Conservation (phyloP, 2,888 invertebrate species). For the Dione vanillae region DNA sequence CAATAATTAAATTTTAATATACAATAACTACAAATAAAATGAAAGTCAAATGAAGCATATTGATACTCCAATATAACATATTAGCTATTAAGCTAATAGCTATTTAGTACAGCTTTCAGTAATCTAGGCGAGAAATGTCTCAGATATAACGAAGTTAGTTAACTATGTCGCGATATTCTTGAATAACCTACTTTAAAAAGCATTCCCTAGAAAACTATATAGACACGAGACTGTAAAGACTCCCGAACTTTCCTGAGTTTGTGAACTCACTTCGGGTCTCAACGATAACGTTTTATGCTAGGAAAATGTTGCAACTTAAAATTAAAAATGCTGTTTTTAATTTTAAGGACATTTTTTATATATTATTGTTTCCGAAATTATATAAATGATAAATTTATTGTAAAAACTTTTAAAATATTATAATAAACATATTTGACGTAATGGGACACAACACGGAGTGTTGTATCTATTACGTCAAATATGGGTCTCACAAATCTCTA, state of each 20-base stretch:
- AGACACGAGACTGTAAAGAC: background rate
- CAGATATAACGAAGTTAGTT: conserved; percentile 16
- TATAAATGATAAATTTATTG: too few species aligned
- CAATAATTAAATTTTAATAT: too few species aligned
- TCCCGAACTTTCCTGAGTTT: conserved; percentile 2
- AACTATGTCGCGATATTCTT: conserved; percentile 19
- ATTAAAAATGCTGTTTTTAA: background rate
- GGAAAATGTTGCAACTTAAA: conserved; percentile 2
- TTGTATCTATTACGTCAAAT: too few species aligned
- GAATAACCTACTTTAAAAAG: conserved; percentile 16
- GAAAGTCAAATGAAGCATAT: conserved; percentile 3
- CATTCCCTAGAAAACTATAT: conserved; percentile 1
- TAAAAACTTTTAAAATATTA: too few species aligned
- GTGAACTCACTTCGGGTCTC: background rate
- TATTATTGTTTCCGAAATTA: too few species aligned
- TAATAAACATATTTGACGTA: too few species aligned
- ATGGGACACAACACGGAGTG: too few species aligned
- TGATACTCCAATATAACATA: background rate
- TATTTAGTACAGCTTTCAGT: background rate
- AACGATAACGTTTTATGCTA: background rate
- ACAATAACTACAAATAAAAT: too few species aligned
- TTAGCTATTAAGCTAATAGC: conserved; percentile 2
- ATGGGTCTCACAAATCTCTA: too few species aligned
- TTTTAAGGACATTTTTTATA: too few species aligned
- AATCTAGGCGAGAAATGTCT: background rate